These are phyloP conservation scores for Euthynnus affinis DNA, from an alignment of 2,797 vertebrate species.

Conservation along the genomic window DNA sequence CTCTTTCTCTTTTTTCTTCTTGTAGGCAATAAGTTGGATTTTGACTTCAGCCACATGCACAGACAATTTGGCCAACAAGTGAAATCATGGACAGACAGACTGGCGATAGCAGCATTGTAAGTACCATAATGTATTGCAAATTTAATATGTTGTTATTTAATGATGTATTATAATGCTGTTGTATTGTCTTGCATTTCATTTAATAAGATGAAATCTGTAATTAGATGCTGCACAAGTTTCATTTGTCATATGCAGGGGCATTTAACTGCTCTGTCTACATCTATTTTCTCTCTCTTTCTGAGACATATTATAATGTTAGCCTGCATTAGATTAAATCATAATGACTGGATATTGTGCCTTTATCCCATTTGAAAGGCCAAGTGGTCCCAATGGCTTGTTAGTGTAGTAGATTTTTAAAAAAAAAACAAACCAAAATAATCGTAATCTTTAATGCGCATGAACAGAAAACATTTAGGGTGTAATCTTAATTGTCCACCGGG, in stretches of 20 bases:
- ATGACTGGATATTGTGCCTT: conserved; percentile 47
- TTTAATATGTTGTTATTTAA: conserved; percentile 47
- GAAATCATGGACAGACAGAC: conserved; percentile 47
- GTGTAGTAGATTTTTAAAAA: conserved; percentile 12
- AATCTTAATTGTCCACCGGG: conserved; percentile 49
- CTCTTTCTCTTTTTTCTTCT: conserved; percentile 3
- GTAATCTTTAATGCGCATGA: conserved; percentile 29
- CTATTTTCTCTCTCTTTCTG: conserved; percentile 46
- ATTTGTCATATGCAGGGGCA: conserved; percentile 30
- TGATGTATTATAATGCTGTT: conserved; percentile 24
- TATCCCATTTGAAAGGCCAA: conserved; percentile 58
- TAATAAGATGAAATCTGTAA: conserved; percentile 50
- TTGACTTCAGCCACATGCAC: conserved; percentile 35
- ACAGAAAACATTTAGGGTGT: conserved; percentile 44
- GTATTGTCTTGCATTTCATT: conserved; percentile 49
- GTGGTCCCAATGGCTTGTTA: conserved; percentile 58
- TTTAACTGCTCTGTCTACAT: conserved; percentile 26
- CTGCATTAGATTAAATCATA: conserved; percentile 63
- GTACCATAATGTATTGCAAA: conserved; percentile 58
- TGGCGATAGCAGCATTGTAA: conserved; percentile 59
- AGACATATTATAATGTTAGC: conserved; percentile 40
- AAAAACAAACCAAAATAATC: conserved; percentile 39
- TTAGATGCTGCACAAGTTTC: conserved; percentile 43
- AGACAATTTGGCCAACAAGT: conserved; percentile 59
- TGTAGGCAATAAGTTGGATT: conserved; percentile 43